A percentile compares a stretch with the other conserved stretches of the same genome.
Evolutionary conservation across 2,888 invertebrate species (phyloP).

Genomic region (Epirrita christyi): DNA sequence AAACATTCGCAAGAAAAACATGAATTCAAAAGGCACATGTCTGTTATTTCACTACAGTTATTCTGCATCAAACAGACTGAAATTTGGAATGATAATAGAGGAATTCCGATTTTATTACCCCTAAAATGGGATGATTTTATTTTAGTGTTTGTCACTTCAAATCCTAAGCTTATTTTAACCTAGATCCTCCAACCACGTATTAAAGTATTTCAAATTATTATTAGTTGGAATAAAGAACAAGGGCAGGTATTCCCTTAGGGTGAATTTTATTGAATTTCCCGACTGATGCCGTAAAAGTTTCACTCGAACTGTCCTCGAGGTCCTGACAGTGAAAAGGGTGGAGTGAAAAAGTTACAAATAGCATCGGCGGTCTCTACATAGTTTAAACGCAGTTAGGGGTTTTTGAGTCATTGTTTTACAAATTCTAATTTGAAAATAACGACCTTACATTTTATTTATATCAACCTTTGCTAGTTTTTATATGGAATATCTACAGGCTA

Average conservation of each 20-base stretch:
- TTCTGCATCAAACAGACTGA: too few relatives aligned
- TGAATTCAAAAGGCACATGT: too few relatives aligned
- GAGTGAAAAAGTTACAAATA: conserved; percentile 30
- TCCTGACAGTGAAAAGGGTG: conserved; percentile 37
- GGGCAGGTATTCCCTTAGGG: conserved; percentile 13
- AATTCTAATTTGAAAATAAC: conserved; percentile 12
- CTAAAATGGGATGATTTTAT: too few relatives aligned
- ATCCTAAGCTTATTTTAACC: background rate
- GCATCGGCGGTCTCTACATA: conserved; percentile 21
- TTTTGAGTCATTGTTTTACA: conserved; percentile 13
- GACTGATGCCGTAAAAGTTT: conserved; percentile 22
- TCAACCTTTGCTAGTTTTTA: background rate
- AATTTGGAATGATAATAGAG: too few relatives aligned
- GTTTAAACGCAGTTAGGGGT: conserved; percentile 10
- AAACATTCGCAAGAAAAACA: too few relatives aligned
- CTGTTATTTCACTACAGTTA: too few relatives aligned
- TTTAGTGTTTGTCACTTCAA: too few relatives aligned
- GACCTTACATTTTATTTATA: background rate
- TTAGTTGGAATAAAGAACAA: background rate
- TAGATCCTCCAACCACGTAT: background rate
- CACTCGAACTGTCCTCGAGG: conserved; percentile 26
- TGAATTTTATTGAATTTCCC: conserved; percentile 9
- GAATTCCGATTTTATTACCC: too few relatives aligned
- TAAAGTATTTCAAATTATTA: background rate
- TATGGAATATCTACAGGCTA: too few relatives aligned